phyloP scores from a whole-genome alignment of 1,140 invertebrate species.

The Patella vulgata region DNA sequence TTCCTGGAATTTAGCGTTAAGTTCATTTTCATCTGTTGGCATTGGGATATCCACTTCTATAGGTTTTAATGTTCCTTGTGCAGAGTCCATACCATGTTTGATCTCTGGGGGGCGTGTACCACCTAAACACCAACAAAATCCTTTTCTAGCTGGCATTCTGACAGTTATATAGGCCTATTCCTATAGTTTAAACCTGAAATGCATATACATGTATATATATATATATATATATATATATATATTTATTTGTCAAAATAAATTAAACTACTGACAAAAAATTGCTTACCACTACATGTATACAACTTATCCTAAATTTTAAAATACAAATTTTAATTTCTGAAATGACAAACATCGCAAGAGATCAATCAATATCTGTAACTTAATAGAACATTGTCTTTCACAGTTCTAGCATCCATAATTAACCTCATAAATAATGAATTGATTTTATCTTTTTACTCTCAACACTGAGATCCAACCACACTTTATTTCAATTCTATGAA shows the following conservation, averaged over 20 bases:
- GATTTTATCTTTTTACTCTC: too few species aligned
- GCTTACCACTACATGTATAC: not conserved
- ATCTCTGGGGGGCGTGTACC: constrained; percentile 60
- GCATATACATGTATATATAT: not conserved
- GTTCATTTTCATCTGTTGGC: constrained; percentile 86
- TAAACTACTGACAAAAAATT: not conserved
- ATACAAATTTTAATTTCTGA: too few species aligned
- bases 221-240: too few species aligned
- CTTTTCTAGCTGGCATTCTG: constrained; percentile 48
- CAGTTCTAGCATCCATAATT: too few species aligned
- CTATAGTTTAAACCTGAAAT: not conserved
- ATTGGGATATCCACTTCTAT: constrained; percentile 88
- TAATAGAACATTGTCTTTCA: too few species aligned
- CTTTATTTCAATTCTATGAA: too few species aligned
- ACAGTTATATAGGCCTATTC: not conserved
- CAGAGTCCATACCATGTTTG: constrained; percentile 75
- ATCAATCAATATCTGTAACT: too few species aligned
- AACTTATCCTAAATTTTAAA: not conserved
- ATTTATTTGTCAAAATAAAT: too few species aligned
- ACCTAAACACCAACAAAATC: constrained; percentile 64
- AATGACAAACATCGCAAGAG: too few species aligned
- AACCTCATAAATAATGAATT: too few species aligned
- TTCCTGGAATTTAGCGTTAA: constrained; percentile 93
- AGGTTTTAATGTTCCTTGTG: constrained; percentile 84
- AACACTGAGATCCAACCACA: too few species aligned